Evolutionary conservation across 2,113 vertebrate genomes (phyloP).

Genomic region (Todiramphus saurophagus): DNA sequence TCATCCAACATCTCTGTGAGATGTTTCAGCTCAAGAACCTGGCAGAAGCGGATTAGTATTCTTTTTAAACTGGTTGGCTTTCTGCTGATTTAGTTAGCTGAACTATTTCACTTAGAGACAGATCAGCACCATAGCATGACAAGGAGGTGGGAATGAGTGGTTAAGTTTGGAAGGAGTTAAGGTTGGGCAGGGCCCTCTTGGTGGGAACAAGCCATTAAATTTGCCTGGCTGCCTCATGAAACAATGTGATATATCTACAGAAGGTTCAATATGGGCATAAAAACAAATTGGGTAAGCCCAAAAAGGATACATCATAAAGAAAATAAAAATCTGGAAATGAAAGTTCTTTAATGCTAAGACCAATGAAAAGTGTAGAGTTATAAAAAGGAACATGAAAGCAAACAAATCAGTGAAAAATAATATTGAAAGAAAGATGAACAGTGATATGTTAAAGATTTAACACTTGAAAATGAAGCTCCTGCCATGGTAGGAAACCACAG

Average conservation of each 20-base stretch:
- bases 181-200: neutral
- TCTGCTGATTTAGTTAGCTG: constrained; percentile 6
- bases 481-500: constrained; percentile 31
- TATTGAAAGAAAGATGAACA: neutral
- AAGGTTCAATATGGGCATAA: neutral
- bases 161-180: neutral
- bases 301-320: neutral
- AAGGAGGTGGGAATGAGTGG: neutral
- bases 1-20: neutral
- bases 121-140: neutral
- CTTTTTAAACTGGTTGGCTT: neutral
- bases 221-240: neutral
- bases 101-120: neutral
- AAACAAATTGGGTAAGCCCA: neutral
- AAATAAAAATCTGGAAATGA: neutral
- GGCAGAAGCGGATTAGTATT: neutral
- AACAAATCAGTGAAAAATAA: neutral
- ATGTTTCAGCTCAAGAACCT: neutral
- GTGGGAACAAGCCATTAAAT: neutral
- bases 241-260: neutral
- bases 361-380: neutral
- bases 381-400: neutral
- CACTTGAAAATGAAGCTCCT: neutral
- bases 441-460: neutral
- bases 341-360: neutral